Percentiles rank a stretch among this genome's conserved stretches.
These are phyloP conservation scores for Malacoctenus gilli DNA, from an alignment of 2,797 vertebrate species.

Conservation along the genomic window DNA sequence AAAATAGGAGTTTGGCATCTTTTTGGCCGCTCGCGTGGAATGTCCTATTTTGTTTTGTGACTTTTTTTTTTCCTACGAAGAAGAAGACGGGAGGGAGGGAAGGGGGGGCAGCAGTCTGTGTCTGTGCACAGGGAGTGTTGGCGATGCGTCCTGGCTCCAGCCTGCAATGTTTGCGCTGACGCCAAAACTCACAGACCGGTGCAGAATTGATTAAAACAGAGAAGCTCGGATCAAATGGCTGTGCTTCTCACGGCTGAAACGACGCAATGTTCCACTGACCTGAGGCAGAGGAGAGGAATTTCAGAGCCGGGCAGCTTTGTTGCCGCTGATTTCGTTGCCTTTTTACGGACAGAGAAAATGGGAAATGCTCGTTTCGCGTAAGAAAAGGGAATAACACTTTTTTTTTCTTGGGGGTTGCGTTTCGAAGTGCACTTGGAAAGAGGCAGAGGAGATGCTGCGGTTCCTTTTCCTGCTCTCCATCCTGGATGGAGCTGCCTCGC, in stretches of 20 bases:
- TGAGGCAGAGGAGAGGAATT: conserved; percentile 68
- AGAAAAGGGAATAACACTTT: conserved; percentile 72
- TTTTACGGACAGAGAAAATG: conserved; percentile 72
- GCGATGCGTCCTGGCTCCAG: conserved; percentile 69
- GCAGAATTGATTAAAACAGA: conserved; percentile 77
- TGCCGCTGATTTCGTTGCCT: conserved; percentile 59
- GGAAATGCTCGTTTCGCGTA: conserved; percentile 68
- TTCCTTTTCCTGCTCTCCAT: conserved; percentile 87
- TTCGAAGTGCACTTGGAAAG: conserved; percentile 73
- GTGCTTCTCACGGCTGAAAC: conserved; percentile 74
- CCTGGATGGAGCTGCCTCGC: conserved; percentile 88
- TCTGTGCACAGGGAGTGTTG: conserved; percentile 61
- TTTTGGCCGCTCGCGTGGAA: conserved; percentile 43
- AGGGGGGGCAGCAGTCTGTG: conserved; percentile 54
- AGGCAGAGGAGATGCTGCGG: conserved; percentile 88
- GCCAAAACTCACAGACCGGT: conserved; percentile 77
- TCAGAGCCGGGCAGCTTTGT: conserved; percentile 62
- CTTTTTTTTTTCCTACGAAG: conserved; percentile 44
- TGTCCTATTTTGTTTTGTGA: conserved; percentile 65
- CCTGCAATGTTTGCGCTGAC: conserved; percentile 74
- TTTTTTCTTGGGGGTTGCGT: conserved; percentile 28
- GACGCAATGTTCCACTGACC: conserved; percentile 77
- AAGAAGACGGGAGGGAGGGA: no score
- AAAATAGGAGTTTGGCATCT: conserved; percentile 32
- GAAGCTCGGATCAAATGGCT: conserved; percentile 82